A percentile compares a stretch with the other conserved stretches of the same genome.
Evolutionary conservation across 2,797 vertebrate genomes (phyloP).

Genomic region (Sebastes cheni): DNA sequence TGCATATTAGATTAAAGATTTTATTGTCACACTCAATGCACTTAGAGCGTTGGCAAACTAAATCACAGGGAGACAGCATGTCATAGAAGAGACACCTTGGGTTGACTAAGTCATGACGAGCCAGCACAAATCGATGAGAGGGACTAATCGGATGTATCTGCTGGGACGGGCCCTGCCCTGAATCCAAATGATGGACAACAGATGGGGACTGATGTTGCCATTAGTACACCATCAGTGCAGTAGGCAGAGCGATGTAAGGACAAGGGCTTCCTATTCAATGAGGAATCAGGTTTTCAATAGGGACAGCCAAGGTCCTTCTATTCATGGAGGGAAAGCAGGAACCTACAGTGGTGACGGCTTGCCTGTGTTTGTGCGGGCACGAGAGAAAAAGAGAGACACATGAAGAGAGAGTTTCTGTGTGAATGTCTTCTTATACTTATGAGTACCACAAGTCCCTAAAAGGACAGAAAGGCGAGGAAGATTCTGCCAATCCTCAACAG

Average conservation of each 20-base stretch:
- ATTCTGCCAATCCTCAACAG: neutral
- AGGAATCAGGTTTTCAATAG: slow-evolving; percentile 59
- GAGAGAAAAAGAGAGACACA: neutral
- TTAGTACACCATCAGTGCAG: slow-evolving; percentile 73
- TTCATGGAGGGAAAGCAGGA: slow-evolving; percentile 28
- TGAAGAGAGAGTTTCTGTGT: neutral
- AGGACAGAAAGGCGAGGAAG: neutral
- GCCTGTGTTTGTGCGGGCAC: slow-evolving; percentile 4
- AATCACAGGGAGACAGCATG: slow-evolving; percentile 76
- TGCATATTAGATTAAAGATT: slow-evolving; percentile 82
- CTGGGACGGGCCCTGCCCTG: slow-evolving; percentile 73
- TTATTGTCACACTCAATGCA: slow-evolving; percentile 81
- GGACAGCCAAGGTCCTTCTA: slow-evolving; percentile 59
- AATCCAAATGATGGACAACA: slow-evolving; percentile 81
- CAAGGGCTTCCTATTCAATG: slow-evolving; percentile 63
- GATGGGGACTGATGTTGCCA: slow-evolving; percentile 74
- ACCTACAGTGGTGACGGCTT: neutral
- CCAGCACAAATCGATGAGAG: slow-evolving; percentile 78
- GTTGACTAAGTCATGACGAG: slow-evolving; percentile 79
- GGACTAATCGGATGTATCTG: slow-evolving; percentile 85
- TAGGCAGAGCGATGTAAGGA: slow-evolving; percentile 64
- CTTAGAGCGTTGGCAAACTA: slow-evolving; percentile 79
- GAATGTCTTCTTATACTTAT: neutral
- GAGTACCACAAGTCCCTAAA: neutral
- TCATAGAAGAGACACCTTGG: slow-evolving; percentile 81